Percentiles rank a stretch among this genome's conserved stretches.
These are phyloP conservation scores for Pseudochromis fuscus DNA, from an alignment of 2,797 vertebrate species.

Conservation along the genomic window DNA sequence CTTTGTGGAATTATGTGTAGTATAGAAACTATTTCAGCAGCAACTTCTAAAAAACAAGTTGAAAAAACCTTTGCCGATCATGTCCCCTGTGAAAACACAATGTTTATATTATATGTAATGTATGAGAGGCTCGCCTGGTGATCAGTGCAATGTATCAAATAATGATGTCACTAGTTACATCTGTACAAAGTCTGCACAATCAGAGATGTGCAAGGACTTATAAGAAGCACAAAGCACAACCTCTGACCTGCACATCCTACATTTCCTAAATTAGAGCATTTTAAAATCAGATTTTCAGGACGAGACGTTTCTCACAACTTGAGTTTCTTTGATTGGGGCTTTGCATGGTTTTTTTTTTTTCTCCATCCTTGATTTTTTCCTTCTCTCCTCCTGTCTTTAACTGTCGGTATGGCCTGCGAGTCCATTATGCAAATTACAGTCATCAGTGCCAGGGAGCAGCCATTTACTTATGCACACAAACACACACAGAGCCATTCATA, in stretches of 20 bases:
- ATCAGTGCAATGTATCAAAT: not conserved
- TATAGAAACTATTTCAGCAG: too few species aligned
- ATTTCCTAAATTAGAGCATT: too few species aligned
- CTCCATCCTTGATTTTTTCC: not conserved
- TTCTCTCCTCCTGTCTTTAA: slow-evolving; percentile 18
- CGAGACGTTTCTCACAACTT: not conserved
- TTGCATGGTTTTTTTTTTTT: not conserved
- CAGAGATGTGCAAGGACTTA: too few species aligned
- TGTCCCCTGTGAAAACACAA: too few species aligned
- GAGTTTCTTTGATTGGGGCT: not conserved
- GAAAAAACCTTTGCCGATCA: too few species aligned
- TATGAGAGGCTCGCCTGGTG: too few species aligned
- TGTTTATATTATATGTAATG: too few species aligned
- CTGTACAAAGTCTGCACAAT: not conserved
- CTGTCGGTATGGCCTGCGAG: slow-evolving; percentile 31
- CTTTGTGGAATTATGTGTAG: too few species aligned
- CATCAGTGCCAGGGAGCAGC: slow-evolving; percentile 45
- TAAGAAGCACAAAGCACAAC: not conserved
- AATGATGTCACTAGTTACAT: slow-evolving; percentile 4
- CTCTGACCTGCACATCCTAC: not conserved
- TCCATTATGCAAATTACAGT: slow-evolving; percentile 71
- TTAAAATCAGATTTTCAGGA: not conserved
- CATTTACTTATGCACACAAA: slow-evolving; percentile 32
- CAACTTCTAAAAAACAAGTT: too few species aligned
- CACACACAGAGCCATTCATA: slow-evolving; percentile 61